A percentile compares a stretch with the other conserved stretches of the same genome.
Conservation (phyloP, 2,888 invertebrate genomes). For the Dolomedes plantarius region DNA sequence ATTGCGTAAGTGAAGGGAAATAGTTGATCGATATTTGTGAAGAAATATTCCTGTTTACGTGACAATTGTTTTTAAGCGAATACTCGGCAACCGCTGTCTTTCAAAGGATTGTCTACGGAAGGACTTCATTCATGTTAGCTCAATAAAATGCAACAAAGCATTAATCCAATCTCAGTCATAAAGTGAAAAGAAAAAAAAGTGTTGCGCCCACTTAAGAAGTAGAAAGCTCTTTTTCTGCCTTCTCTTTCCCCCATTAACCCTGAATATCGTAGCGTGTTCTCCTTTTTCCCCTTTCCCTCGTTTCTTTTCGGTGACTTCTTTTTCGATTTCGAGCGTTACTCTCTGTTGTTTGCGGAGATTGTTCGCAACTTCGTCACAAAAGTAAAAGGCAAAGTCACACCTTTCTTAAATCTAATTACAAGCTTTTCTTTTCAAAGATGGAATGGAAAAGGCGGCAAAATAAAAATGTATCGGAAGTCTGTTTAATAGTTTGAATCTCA, state of each 20-base stretch:
- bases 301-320: not conserved
- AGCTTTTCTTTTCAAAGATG: slow-evolving; percentile 14
- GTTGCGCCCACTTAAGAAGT: slow-evolving; percentile 46
- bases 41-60: too few relatives aligned
- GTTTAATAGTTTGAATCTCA: too few relatives aligned
- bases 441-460: not conserved
- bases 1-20: too few relatives aligned
- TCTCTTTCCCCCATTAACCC: slow-evolving; percentile 59
- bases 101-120: slow-evolving; percentile 30
- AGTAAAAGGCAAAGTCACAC: slow-evolving; percentile 45
- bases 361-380: slow-evolving; percentile 29
- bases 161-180: slow-evolving; percentile 53
- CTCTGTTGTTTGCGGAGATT: not conserved
- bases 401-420: slow-evolving; percentile 45
- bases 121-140: slow-evolving; percentile 26
- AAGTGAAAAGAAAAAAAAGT: slow-evolving; percentile 29
- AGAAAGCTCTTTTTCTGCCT: slow-evolving; percentile 33
- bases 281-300: not conserved
- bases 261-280: slow-evolving; percentile 39
- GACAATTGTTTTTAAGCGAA: too few relatives aligned
- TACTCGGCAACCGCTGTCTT: not conserved
- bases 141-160: slow-evolving; percentile 32
- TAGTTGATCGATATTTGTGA: too few relatives aligned
- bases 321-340: not conserved
- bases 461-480: too few relatives aligned